Evolutionary conservation across 2,888 invertebrate species (phyloP).

Genomic region (Danaus chrysippus): DNA sequence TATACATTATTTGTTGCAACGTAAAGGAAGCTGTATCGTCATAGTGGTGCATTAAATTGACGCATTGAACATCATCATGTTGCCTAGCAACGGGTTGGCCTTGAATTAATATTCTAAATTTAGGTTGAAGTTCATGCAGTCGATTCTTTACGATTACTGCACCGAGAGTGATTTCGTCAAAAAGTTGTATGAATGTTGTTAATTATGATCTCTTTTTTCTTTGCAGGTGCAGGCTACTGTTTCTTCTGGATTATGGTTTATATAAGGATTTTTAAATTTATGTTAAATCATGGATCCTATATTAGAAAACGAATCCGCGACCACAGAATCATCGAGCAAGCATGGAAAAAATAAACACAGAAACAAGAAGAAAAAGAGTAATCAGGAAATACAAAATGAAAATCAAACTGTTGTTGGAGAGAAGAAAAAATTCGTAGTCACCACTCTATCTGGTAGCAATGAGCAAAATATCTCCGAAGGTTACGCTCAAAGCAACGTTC

Average conservation of each 20-base stretch:
- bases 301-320: conserved; percentile 72
- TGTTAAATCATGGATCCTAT: conserved; percentile 68
- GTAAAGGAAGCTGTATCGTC: conserved; percentile 7
- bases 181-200: conserved; percentile 11
- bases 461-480: conserved; percentile 56
- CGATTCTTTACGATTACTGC: conserved; percentile 2
- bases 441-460: conserved; percentile 59
- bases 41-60: conserved; percentile 53
- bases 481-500: conserved; percentile 61
- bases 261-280: conserved; percentile 46
- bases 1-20: conserved; percentile 10
- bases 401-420: conserved; percentile 69
- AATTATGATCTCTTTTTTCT: conserved; percentile 36
- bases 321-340: conserved; percentile 61
- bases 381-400: conserved; percentile 50
- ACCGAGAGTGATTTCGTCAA: conserved; percentile 1
- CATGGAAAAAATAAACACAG: conserved; percentile 68
- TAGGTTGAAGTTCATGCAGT: conserved; percentile 18
- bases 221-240: conserved; percentile 56
- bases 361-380: conserved; percentile 65
- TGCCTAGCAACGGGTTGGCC: conserved; percentile 58
- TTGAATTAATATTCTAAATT: conserved; percentile 30
- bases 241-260: conserved; percentile 54
- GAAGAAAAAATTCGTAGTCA: conserved; percentile 67
- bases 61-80: conserved; percentile 54